phyloP scores from a whole-genome alignment of 2,888 invertebrate species.

The Parnassius glacialis region DNA sequence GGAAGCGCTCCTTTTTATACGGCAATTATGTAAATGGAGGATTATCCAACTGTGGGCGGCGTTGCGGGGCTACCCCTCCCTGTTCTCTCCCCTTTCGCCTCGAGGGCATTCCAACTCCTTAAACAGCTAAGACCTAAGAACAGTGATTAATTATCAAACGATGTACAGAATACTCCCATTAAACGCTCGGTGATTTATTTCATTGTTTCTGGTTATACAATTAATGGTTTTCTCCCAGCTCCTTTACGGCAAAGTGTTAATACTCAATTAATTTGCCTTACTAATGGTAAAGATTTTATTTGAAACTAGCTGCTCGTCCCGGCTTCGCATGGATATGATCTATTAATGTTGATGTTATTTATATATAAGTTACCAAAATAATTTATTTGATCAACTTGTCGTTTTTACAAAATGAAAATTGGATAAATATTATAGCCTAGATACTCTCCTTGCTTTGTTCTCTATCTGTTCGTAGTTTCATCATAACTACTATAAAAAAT shows the following conservation, averaged over 20 bases:
- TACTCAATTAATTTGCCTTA: conserved; percentile 9
- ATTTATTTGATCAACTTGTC: no score
- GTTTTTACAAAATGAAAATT: no score
- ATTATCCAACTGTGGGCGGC: conserved; percentile 76
- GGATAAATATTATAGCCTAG: no score
- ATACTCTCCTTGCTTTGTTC: no score
- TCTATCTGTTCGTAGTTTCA: no score
- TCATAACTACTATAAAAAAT: no score
- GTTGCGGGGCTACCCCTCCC: conserved; percentile 64
- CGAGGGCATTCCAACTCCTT: conserved; percentile 57
- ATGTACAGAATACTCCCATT: conserved; percentile 51
- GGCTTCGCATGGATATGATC: no score
- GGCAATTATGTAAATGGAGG: conserved; percentile 81
- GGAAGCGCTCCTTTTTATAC: conserved; percentile 79
- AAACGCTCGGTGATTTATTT: conserved; percentile 68
- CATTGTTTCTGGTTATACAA: conserved; percentile 61
- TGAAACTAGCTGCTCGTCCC: no score
- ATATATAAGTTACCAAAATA: no score
- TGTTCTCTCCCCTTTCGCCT: conserved; percentile 63
- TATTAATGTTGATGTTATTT: no score
- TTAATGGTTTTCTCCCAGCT: conserved; percentile 41
- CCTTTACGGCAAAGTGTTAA: conserved; percentile 1
- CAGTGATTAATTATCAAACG: conserved; percentile 72
- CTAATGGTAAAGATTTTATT: background rate
- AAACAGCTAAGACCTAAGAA: conserved; percentile 66